These are phyloP conservation scores for Ceyx cyanopectus DNA, from an alignment of 2,113 vertebrate species.

Conservation along the genomic window DNA sequence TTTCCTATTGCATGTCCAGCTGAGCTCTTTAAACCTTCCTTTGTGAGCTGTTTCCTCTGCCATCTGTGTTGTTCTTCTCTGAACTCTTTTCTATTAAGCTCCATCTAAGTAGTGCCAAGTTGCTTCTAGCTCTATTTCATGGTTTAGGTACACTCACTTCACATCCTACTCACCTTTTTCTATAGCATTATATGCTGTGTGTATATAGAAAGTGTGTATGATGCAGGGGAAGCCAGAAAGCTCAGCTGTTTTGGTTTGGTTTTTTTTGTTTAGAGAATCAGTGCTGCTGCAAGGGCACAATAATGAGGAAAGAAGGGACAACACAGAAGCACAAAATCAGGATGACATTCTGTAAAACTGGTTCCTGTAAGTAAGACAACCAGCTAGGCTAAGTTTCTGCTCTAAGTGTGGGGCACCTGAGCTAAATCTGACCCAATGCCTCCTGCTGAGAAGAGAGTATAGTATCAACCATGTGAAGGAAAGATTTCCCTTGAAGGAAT, in stretches of 20 bases:
- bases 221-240: background rate
- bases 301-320: background rate
- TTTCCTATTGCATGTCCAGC: background rate
- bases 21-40: background rate
- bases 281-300: background rate
- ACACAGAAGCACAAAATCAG: background rate
- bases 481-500: background rate
- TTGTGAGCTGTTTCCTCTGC: background rate
- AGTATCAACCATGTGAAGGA: background rate
- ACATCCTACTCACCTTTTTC: background rate
- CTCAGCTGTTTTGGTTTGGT: background rate
- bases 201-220: background rate
- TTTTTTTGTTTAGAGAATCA: background rate
- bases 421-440: background rate
- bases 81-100: background rate
- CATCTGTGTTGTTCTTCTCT: background rate
- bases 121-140: background rate
- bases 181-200: accelerated
- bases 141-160: background rate
- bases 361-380: background rate
- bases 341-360: background rate
- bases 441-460: background rate
- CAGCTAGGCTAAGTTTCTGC: background rate
- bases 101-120: background rate
- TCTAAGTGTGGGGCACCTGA: background rate